A percentile compares a stretch with the other conserved stretches of the same genome.
Conservation (phyloP, 2,888 invertebrate genomes). For the Chelonus formosanus region DNA sequence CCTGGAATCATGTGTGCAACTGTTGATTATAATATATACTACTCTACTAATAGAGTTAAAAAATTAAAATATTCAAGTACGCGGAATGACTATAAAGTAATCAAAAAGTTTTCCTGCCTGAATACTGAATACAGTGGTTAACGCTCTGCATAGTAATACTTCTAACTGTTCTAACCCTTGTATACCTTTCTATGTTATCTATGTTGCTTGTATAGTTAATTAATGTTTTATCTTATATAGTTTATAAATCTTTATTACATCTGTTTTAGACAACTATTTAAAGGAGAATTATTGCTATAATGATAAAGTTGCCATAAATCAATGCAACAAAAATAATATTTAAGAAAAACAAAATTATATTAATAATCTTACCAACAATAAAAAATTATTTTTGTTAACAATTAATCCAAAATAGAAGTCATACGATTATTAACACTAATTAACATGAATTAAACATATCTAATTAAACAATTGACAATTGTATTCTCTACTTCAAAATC, state of each 20-base stretch:
- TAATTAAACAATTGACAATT: too few relatives aligned
- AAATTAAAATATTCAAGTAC: constrained; percentile 27
- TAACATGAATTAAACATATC: too few relatives aligned
- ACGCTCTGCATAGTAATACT: constrained; percentile 48
- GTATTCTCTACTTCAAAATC: too few relatives aligned
- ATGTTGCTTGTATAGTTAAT: not conserved
- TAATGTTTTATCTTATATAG: not conserved
- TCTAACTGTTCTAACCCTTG: constrained; percentile 52
- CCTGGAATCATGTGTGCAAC: constrained; percentile 8
- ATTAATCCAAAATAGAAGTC: too few relatives aligned
- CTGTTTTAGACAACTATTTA: too few relatives aligned
- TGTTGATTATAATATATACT: constrained; percentile 20
- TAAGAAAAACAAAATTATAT: too few relatives aligned
- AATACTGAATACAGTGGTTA: constrained; percentile 44
- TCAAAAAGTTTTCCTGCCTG: constrained; percentile 39
- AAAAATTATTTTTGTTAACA: too few relatives aligned
- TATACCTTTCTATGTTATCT: constrained; percentile 11
- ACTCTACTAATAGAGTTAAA: not conserved
- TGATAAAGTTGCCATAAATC: too few relatives aligned
- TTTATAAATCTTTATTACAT: not conserved
- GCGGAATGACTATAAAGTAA: constrained; percentile 41
- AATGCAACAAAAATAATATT: too few relatives aligned
- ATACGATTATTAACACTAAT: too few relatives aligned
- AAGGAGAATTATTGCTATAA: too few relatives aligned
- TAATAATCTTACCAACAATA: too few relatives aligned